Evolutionary conservation across 2,113 vertebrate genomes (phyloP), one percentile per base, ranked within the genome.

Genomic region (Perognathus longimembris): DNA sequence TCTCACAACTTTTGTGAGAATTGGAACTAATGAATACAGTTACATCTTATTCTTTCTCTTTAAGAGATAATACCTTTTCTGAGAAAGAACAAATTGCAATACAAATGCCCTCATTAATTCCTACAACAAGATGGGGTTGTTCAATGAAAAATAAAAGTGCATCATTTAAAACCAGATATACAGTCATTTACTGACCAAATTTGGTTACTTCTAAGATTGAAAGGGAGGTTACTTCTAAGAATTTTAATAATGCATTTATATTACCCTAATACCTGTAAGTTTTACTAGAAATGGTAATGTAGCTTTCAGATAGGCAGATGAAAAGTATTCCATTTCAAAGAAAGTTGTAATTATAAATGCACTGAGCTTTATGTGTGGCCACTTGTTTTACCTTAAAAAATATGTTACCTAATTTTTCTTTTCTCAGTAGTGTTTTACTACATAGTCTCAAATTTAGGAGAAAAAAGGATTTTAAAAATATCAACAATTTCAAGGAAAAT

Each of bases 61-160:
- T 91, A 92, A 86, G 42, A 91, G 12, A 87, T 94, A 96, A 94
- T 91, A 77, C 36, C 61, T 92, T 96, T 74, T 94, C 64, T 87
- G 80, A 89, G 67, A 92, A 92, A 92, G 74, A 91, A 91, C 22
- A 93, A 81, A 81, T 74, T 93, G 32, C 73, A 70, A 75, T 90
- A 94, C 38, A 96, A 85, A 91, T 95, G 42, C 79, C 36, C 21
- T 80, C 64, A 94, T 93, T 97, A 95, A 95, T 91, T 93, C 59
- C 57, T 88, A 95, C 26, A 92, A 45, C 45, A 11, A 45, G 9
- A 91, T 69, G 80, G 38, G 22, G n/a, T 84, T 95, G 26, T 75
- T 87, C 69, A 70, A 9, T 85, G 40, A 74, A 94, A 97, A 93
- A 82, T 81, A 73, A 88, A 74, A 94, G 7, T 71, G 40, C 73